Conservation (phyloP, 2,888 invertebrate genomes). For the Plemyria rubiginata region DNA sequence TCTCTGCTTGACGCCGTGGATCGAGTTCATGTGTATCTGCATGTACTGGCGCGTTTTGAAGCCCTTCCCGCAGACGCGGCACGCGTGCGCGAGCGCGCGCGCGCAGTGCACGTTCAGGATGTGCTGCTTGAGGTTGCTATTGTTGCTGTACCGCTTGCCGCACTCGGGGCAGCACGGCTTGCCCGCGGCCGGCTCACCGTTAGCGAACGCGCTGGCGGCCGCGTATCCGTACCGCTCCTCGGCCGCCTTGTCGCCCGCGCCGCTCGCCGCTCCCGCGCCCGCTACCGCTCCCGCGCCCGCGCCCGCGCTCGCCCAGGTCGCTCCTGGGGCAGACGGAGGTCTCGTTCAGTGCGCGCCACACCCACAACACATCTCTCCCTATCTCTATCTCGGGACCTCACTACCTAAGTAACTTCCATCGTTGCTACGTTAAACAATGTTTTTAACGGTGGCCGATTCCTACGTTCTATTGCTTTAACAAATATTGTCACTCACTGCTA, state of each 20-base stretch:
- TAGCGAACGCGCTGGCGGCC: constrained; percentile 52
- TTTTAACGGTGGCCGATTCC: constrained; percentile 40
- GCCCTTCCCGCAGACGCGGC: constrained; percentile 87
- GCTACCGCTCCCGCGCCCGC: constrained; percentile 46
- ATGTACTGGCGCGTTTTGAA: constrained; percentile 90
- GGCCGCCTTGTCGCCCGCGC: constrained; percentile 52
- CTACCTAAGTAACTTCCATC: constrained; percentile 42
- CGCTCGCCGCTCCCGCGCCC: constrained; percentile 50
- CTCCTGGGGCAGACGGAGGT: constrained; percentile 81
- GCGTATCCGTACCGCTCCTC: constrained; percentile 51
- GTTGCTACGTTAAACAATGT: constrained; percentile 40
- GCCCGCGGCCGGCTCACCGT: constrained; percentile 69
- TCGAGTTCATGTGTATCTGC: constrained; percentile 88
- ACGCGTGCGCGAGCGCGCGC: constrained; percentile 84
- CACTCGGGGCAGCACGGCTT: constrained; percentile 88
- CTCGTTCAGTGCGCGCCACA: constrained; percentile 65
- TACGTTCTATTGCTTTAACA: constrained; percentile 46
- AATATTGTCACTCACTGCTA: too few relatives aligned
- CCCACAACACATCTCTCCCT: constrained; percentile 26
- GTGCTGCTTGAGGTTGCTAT: constrained; percentile 89
- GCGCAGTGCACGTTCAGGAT: constrained; percentile 88
- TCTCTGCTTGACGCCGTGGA: constrained; percentile 87
- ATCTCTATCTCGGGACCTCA: constrained; percentile 35
- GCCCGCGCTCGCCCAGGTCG: constrained; percentile 71
- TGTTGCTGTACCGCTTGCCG: constrained; percentile 88